phyloP scores from a whole-genome alignment of 2,113 vertebrate genomes.

The Gallinago undulata region DNA sequence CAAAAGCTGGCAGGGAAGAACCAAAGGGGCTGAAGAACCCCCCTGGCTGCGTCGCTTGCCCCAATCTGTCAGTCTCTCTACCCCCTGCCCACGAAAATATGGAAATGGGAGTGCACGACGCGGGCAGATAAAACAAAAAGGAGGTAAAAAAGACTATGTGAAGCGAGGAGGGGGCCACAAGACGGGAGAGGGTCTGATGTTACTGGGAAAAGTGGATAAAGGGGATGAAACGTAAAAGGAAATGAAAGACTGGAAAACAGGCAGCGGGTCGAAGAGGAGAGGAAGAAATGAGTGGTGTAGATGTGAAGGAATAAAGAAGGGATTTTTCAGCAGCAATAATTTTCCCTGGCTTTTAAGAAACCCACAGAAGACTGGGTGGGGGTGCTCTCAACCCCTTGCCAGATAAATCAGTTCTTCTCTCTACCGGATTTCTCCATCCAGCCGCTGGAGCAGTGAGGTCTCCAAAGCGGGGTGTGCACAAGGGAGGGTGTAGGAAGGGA shows the following conservation, averaged over 20 bases:
- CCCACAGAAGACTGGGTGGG: not conserved
- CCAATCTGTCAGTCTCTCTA: not conserved
- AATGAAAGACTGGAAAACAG: not conserved
- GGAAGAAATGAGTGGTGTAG: not conserved
- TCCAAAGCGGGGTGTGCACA: accelerated
- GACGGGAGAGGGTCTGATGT: not conserved
- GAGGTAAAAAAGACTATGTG: not conserved
- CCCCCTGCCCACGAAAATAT: not conserved
- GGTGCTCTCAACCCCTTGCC: not conserved
- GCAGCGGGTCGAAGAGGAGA: not conserved
- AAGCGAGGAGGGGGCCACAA: not conserved
- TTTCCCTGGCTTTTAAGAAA: not conserved
- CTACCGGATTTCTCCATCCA: accelerated
- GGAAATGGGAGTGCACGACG: not conserved
- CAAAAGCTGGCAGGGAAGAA: not conserved
- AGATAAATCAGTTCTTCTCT: not conserved
- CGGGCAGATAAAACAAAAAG: not conserved
- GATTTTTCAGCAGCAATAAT: not conserved
- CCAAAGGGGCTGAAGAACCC: not conserved
- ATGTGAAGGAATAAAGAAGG: not conserved
- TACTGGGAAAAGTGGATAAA: not conserved
- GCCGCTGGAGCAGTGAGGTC: not conserved
- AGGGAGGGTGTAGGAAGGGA: not conserved
- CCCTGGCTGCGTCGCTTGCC: not conserved
- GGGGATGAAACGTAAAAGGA: accelerated